Evolutionary conservation across 2,888 invertebrate genomes (phyloP).

Genomic region (Altica lythri): DNA sequence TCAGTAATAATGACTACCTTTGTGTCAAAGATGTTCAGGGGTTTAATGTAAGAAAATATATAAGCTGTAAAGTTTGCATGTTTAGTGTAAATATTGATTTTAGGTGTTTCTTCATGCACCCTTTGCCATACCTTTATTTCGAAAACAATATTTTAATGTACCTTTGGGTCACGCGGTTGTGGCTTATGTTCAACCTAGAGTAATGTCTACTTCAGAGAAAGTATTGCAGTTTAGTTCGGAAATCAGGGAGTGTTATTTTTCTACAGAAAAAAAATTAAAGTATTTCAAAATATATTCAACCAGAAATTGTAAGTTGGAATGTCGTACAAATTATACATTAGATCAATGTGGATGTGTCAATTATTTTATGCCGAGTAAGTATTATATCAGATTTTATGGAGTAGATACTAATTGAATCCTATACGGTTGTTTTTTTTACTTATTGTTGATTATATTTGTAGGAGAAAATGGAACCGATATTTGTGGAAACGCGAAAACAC

Average conservation of each 20-base stretch:
- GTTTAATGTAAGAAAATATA: conserved; percentile 34
- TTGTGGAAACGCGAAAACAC: conserved; percentile 3
- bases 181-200: conserved; percentile 70
- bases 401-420: no score
- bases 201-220: conserved; percentile 71
- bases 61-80: not conserved
- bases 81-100: conserved; percentile 8
- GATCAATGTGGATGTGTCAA: conserved; percentile 54
- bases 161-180: conserved; percentile 71
- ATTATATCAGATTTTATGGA: no score
- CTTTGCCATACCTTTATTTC: conserved; percentile 66
- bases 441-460: no score
- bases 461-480: conserved; percentile 9
- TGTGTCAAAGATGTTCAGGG: conserved; percentile 41
- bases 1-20: conserved; percentile 38
- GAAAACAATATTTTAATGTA: conserved; percentile 70
- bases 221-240: conserved; percentile 65
- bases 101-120: conserved; percentile 69
- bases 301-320: conserved; percentile 72
- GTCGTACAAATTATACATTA: conserved; percentile 68
- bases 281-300: conserved; percentile 72
- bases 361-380: conserved; percentile 67
- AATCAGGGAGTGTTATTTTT: conserved; percentile 70
- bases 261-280: conserved; percentile 65
- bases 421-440: no score